Evolutionary conservation across 2,113 vertebrate species (phyloP).

Genomic region (Ia io): DNA sequence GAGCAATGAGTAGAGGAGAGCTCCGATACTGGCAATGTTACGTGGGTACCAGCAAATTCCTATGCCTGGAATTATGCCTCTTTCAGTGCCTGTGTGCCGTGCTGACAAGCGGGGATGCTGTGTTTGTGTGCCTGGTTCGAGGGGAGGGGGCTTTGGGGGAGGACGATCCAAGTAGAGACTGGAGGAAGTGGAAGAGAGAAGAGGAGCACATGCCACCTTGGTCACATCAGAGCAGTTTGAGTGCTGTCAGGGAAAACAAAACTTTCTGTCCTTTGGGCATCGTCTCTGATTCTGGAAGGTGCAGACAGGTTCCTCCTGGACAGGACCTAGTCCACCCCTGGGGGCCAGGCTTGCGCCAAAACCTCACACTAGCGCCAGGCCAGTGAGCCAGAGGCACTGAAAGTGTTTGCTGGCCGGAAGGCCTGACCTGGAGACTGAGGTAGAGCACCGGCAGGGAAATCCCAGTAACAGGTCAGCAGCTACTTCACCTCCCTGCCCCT

Average conservation of each 20-base stretch:
- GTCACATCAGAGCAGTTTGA: neutral
- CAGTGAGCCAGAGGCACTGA: neutral
- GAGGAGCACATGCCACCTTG: neutral
- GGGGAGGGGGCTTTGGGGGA: neutral
- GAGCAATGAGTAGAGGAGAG: neutral
- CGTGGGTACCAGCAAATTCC: no score
- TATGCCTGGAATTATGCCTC: no score
- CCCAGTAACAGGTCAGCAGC: neutral
- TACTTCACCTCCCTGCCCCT: neutral
- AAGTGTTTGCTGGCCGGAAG: neutral
- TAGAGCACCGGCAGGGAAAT: neutral
- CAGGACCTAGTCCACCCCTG: neutral
- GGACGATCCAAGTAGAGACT: neutral
- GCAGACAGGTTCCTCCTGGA: neutral
- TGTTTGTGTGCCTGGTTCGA: accelerated
- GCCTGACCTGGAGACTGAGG: neutral
- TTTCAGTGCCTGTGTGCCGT: neutral
- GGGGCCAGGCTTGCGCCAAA: neutral
- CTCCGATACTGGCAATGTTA: no score
- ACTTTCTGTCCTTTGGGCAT: neutral
- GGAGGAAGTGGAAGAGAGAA: neutral
- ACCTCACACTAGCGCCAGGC: neutral
- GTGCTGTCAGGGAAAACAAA: neutral
- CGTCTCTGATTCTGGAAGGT: neutral
- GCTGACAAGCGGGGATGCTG: neutral